phyloP scores from a whole-genome alignment of 2,797 vertebrate species.

The Chiroxiphia lanceolata region DNA sequence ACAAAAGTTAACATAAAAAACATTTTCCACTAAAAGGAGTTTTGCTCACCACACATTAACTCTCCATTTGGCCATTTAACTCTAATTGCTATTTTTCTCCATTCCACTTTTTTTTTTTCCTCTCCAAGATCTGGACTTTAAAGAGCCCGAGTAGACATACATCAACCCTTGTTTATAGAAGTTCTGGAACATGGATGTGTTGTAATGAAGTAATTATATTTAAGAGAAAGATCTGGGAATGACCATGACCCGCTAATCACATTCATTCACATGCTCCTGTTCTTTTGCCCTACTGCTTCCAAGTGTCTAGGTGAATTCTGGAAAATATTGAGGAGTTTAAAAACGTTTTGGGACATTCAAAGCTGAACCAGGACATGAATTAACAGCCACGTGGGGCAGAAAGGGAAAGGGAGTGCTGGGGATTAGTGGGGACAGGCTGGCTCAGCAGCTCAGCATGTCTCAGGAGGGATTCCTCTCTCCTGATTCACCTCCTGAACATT shows the following conservation, averaged over 20 bases:
- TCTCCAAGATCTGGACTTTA: conserved; percentile 22
- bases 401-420: not conserved
- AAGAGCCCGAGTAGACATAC: not conserved
- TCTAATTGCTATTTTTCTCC: conserved; percentile 36
- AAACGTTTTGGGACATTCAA: not conserved
- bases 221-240: conserved; percentile 34
- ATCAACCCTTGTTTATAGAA: conserved; percentile 8
- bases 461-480: not conserved
- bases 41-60: conserved; percentile 12
- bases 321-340: not conserved
- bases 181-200: not conserved
- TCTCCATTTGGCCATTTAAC: conserved; percentile 42
- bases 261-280: not conserved
- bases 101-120: not conserved
- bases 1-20: conserved; percentile 58
- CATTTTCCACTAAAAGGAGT: conserved; percentile 49
- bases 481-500: not conserved
- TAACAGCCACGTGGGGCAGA: not conserved
- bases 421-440: not conserved
- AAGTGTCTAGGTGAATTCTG: not conserved
- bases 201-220: conserved; percentile 28
- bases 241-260: not conserved
- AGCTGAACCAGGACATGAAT: not conserved
- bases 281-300: not conserved
- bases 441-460: not conserved